These are phyloP conservation scores for Andrena marginata DNA, from an alignment of 2,888 invertebrate genomes.

Conservation along the genomic window DNA sequence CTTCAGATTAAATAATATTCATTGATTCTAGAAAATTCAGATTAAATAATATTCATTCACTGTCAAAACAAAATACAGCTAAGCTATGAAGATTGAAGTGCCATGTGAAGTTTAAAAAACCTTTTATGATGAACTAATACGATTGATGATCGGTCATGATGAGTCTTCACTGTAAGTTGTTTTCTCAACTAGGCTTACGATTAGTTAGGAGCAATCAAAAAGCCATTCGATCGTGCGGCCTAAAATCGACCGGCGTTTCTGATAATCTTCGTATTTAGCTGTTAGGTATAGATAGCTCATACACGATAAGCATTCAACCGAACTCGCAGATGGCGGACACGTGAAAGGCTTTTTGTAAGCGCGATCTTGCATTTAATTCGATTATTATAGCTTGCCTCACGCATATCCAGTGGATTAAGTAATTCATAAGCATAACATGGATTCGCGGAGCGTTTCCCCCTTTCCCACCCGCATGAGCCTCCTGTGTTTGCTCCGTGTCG, in stretches of 20 bases:
- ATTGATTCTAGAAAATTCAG: no score
- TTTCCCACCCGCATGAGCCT: conserved; percentile 14
- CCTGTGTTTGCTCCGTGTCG: conserved; percentile 7
- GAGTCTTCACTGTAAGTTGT: neutral
- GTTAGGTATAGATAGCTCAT: conserved; percentile 2
- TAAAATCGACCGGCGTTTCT: conserved; percentile 52
- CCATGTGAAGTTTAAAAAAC: no score
- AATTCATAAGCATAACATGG: conserved; percentile 64
- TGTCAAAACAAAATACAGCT: no score
- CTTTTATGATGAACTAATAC: no score
- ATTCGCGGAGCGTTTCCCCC: conserved; percentile 30
- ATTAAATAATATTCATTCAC: no score
- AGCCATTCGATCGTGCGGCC: neutral
- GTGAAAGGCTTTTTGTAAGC: conserved; percentile 51
- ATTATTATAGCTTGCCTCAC: conserved; percentile 65
- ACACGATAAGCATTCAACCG: conserved; percentile 48
- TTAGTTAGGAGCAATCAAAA: neutral
- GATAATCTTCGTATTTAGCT: conserved; percentile 60
- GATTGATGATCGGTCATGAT: neutral
- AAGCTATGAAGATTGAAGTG: no score
- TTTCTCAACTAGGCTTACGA: neutral
- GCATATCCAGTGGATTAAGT: conserved; percentile 64
- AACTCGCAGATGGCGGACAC: conserved; percentile 51
- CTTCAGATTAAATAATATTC: no score
- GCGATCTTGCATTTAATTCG: conserved; percentile 75